phyloP scores from a whole-genome alignment of 2,113 vertebrate genomes.

The Prunella himalayana region DNA sequence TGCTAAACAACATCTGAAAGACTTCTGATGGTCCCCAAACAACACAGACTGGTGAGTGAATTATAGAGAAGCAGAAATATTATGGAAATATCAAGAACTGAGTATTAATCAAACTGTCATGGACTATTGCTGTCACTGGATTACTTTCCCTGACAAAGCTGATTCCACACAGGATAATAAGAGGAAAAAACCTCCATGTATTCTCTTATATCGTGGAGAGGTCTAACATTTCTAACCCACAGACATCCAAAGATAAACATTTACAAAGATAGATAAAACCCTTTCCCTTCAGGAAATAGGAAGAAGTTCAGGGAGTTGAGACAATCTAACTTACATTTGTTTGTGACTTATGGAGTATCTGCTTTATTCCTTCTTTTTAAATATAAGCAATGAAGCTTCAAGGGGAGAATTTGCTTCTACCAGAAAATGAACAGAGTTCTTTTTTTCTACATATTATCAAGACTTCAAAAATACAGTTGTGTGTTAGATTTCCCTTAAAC shows the following conservation, averaged over 20 bases:
- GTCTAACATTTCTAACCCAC: not conserved
- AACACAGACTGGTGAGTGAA: not conserved
- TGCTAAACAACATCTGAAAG: not conserved
- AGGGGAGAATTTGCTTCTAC: not conserved
- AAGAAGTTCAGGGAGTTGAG: not conserved
- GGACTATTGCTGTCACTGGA: not conserved
- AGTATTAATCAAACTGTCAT: not conserved
- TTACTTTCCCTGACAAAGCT: not conserved
- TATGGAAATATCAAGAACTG: not conserved
- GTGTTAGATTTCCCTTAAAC: not conserved
- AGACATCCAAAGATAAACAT: not conserved
- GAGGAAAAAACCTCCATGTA: accelerated
- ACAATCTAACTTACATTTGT: not conserved
- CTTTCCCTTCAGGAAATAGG: not conserved
- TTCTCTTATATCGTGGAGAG: not conserved
- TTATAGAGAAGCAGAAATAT: not conserved
- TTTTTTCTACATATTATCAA: not conserved
- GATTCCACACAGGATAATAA: not conserved
- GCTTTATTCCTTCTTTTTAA: not conserved
- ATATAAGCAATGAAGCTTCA: not conserved
- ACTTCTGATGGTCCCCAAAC: not conserved
- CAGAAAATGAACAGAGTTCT: not conserved
- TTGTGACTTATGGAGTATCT: not conserved
- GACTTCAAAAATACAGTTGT: not conserved
- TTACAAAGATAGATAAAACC: not conserved